A percentile compares a stretch with the other conserved stretches of the same genome.
Conservation (phyloP, 2,797 vertebrate species). For the Discoglossus pictus region DNA sequence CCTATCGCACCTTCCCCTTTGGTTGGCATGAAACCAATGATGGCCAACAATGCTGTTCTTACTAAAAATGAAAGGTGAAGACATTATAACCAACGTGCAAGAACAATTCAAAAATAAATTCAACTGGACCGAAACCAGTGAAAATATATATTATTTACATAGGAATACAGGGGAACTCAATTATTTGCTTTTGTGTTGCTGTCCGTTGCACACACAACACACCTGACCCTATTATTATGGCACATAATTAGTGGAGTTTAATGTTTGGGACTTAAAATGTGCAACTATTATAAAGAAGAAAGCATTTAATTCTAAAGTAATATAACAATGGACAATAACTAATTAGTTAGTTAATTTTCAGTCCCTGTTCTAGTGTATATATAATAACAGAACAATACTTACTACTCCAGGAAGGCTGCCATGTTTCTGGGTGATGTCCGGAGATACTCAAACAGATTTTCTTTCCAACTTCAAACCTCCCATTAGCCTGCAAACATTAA, state of each 20-base stretch:
- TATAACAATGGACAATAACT: no score
- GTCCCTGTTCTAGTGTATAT: no score
- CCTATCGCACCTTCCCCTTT: conserved; percentile 98
- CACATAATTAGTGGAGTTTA: no score
- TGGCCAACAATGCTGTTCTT: conserved; percentile 93
- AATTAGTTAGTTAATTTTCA: no score
- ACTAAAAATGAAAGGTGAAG: conserved; percentile 73
- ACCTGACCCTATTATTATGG: no score
- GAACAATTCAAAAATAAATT: conserved; percentile 21
- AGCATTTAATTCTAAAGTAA: no score
- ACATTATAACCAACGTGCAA: background rate
- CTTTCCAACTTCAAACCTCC: conserved; percentile 97
- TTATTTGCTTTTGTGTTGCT: no score
- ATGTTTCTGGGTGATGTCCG: conserved; percentile 97
- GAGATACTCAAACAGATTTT: conserved; percentile 98
- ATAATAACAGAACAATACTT: conserved; percentile 67
- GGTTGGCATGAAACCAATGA: conserved; percentile 98
- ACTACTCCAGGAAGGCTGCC: conserved; percentile 99
- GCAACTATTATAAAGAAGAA: no score
- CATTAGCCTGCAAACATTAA: conserved; percentile 79
- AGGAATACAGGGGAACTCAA: no score
- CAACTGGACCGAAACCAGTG: background rate
- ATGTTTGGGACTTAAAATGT: no score
- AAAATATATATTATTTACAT: background rate
- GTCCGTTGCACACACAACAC: no score